A percentile compares a stretch with the other conserved stretches of the same genome.
These are phyloP conservation scores for Xiphophorus hellerii DNA, from an alignment of 2,113 vertebrate genomes.

Conservation along the genomic window DNA sequence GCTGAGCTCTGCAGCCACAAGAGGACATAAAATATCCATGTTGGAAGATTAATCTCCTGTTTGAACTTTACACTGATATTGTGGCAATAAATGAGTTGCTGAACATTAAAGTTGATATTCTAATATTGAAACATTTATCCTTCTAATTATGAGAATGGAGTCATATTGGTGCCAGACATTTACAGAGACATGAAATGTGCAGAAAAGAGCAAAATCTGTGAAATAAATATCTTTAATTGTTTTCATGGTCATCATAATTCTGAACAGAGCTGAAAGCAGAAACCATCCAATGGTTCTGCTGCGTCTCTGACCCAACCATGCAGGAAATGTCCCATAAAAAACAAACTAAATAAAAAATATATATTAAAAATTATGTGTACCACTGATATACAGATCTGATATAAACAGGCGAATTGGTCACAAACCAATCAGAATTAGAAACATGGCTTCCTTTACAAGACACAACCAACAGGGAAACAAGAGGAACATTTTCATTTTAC, in stretches of 20 bases:
- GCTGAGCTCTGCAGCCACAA: too few species aligned
- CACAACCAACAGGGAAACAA: constrained; percentile 75
- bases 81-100: too few species aligned
- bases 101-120: too few species aligned
- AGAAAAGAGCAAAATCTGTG: constrained; percentile 18
- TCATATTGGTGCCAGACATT: too few species aligned
- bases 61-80: too few species aligned
- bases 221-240: constrained; percentile 85
- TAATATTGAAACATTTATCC: too few species aligned
- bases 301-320: constrained; percentile 79
- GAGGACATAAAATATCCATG: too few species aligned
- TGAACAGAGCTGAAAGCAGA: constrained; percentile 74
- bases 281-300: constrained; percentile 67
- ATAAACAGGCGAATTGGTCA: constrained; percentile 86
- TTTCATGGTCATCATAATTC: constrained; percentile 71
- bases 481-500: constrained; percentile 66
- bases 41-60: too few species aligned
- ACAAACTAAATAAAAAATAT: constrained; percentile 77
- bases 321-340: constrained; percentile 80
- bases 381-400: constrained; percentile 88
- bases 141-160: too few species aligned
- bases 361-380: constrained; percentile 85
- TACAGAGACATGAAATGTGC: neutral
- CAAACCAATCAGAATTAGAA: constrained; percentile 86
- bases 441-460: constrained; percentile 85